Base-by-base conservation (phyloP, 2,888 invertebrate species). In the Pollenia griseotomentosa region DNA sequence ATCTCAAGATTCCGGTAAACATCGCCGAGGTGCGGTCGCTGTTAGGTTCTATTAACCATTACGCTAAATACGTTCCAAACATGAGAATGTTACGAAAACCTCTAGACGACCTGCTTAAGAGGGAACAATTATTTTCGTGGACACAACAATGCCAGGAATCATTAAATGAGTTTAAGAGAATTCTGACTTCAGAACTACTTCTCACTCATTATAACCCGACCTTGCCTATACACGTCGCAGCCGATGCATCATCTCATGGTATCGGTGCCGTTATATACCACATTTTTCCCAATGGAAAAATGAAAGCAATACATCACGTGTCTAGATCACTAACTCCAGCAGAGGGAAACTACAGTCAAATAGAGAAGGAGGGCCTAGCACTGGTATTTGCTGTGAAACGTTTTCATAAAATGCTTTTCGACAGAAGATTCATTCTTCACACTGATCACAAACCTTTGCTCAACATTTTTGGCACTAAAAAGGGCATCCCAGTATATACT, bases 361-460 rank as follows among this genome's bases (percentile, higher is more conserved):
- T 33, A 6, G 33, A 33, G 33, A 33, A 6, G 33, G 6, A 33
- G 6, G 33, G 33, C 5, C 33, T 33, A 6, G 33, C 33, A 6
- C 33, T 33, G 33, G 6, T 33, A 33, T 33, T 33, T 33, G 33
- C 33, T 33, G 33, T 33, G 33, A 33, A 33, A 33, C 71, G 70
- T 23, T 85, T 88, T 68, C 80, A 85, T 55, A 75, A 80, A 16
- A 82, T 84, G 82, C 11, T 85, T 55, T 87, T 82, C 53, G 81
- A 83, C 2, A 48, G 85, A 16, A 66, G 83, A n/a, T 81, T 85
- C 65, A 71, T 51, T 2, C 65, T 88, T 40, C 80, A 75, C n/a
- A 93, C 93, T 0, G 93, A 93, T 86, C 92, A 93, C 83, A 89
- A 92, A 75, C 93, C 94, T 3, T 87, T 94, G 16, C 86, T 88